A percentile compares a stretch with the other conserved stretches of the same genome.
phyloP scores from a whole-genome alignment of 23 tunicate genomes.

The Trididemnum miniatum region DNA sequence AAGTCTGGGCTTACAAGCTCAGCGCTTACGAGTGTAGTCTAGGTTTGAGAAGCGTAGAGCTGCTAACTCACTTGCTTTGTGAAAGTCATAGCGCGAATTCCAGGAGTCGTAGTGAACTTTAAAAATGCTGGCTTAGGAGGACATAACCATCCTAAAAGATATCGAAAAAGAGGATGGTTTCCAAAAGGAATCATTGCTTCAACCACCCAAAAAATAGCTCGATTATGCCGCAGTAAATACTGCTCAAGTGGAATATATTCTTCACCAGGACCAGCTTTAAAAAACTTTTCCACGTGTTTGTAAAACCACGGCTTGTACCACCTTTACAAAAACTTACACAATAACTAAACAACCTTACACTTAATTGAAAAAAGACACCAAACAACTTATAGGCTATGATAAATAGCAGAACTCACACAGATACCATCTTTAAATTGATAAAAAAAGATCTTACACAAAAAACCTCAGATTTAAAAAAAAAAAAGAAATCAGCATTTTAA shows the following conservation, averaged over 20 bases:
- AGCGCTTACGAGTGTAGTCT: neutral
- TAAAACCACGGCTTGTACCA: constrained; percentile 96
- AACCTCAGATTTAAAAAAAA: no score
- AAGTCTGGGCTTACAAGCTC: neutral
- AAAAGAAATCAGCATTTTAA: no score
- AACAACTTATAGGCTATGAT: no score
- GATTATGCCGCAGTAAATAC: constrained; percentile 68
- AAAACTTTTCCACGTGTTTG: constrained; percentile 71
- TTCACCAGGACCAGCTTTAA: constrained; percentile 36
- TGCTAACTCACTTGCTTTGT: no score
- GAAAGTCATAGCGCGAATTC: constrained; percentile 80
- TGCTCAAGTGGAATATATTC: constrained; percentile 74
- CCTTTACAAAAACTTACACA: constrained; percentile 24
- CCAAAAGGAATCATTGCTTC: constrained; percentile 86
- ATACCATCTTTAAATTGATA: no score
- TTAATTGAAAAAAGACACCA: neutral
- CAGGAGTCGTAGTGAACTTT: constrained; percentile 83
- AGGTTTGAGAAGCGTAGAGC: neutral
- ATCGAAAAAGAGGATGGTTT: constrained; percentile 68
- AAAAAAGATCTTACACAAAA: no score
- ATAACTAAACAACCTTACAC: neutral
- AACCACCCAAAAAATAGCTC: constrained; percentile 87
- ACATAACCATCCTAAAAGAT: constrained; percentile 70
- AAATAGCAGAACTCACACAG: no score
- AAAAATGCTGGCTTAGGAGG: constrained; percentile 90